Evolutionary conservation across 1,140 invertebrate genomes (phyloP).

Genomic region (Psix sp.): DNA sequence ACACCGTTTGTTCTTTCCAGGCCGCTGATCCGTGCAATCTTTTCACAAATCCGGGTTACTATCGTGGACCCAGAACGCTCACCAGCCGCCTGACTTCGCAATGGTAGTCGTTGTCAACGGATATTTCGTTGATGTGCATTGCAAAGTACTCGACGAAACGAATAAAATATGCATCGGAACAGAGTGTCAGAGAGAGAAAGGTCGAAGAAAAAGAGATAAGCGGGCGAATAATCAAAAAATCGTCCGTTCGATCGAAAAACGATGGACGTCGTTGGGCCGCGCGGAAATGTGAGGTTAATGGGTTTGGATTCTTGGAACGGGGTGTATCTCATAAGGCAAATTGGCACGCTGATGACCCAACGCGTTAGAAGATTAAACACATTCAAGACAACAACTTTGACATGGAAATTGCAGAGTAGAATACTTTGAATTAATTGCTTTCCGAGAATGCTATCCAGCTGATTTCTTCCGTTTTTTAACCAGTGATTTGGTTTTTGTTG

Average conservation of each 20-base stretch:
- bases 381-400: too few species aligned
- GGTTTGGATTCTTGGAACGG: not conserved
- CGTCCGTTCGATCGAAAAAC: constrained; percentile 15
- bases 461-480: too few species aligned
- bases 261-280: constrained; percentile 20
- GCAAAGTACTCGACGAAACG: constrained; percentile 55
- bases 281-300: constrained; percentile 19
- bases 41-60: constrained; percentile 76
- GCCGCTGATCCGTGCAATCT: constrained; percentile 75
- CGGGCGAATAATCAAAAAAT: constrained; percentile 4
- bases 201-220: not conserved
- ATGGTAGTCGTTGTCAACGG: constrained; percentile 59
- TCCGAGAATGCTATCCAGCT: too few species aligned
- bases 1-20: constrained; percentile 77
- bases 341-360: not conserved
- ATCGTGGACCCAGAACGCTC: constrained; percentile 62
- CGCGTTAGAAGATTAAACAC: too few species aligned
- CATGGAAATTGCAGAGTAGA: too few species aligned
- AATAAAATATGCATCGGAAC: constrained; percentile 55
- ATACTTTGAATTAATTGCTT: too few species aligned
- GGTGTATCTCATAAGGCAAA: not conserved
- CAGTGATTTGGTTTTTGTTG: too few species aligned
- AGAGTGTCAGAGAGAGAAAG: constrained; percentile 31
- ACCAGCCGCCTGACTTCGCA: constrained; percentile 59
- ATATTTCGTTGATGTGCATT: constrained; percentile 61